Conservation (phyloP, 2,888 invertebrate species). For the Hirudinaria manillensis region DNA sequence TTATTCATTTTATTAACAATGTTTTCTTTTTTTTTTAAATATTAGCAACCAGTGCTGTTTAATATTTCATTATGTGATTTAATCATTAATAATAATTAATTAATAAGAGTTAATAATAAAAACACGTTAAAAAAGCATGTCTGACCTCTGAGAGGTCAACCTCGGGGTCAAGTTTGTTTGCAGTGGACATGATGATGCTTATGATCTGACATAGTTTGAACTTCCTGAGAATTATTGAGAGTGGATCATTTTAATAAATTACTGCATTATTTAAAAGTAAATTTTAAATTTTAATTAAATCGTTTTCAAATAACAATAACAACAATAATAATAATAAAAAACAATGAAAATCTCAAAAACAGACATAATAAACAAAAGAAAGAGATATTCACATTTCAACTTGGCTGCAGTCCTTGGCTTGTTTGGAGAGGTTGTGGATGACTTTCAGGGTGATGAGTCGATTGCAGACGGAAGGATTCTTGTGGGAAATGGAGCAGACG, state of each 20-base stretch:
- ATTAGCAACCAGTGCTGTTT: no score
- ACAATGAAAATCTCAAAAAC: neutral
- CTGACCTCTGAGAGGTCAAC: conserved; percentile 47
- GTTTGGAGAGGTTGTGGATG: conserved; percentile 44
- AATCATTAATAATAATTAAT: no score
- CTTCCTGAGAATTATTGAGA: conserved; percentile 41
- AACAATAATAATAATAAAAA: no score
- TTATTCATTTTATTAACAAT: no score
- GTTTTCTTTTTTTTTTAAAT: no score
- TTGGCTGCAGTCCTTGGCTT: conserved; percentile 48
- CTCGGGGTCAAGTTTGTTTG: conserved; percentile 44
- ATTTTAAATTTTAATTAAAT: neutral
- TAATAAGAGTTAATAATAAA: no score
- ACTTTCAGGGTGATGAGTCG: conserved; percentile 42
- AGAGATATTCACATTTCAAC: conserved; percentile 49
- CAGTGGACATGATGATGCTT: conserved; percentile 45
- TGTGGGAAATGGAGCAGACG: conserved; percentile 43
- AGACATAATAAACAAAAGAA: neutral
- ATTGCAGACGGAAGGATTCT: conserved; percentile 41
- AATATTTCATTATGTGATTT: no score
- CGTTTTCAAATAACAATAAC: neutral
- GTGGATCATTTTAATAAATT: neutral
- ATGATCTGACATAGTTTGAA: conserved; percentile 47
- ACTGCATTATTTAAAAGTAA: neutral
- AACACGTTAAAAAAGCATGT: neutral